phyloP scores from a whole-genome alignment of 2,888 invertebrate species.

The Luperina testacea region DNA sequence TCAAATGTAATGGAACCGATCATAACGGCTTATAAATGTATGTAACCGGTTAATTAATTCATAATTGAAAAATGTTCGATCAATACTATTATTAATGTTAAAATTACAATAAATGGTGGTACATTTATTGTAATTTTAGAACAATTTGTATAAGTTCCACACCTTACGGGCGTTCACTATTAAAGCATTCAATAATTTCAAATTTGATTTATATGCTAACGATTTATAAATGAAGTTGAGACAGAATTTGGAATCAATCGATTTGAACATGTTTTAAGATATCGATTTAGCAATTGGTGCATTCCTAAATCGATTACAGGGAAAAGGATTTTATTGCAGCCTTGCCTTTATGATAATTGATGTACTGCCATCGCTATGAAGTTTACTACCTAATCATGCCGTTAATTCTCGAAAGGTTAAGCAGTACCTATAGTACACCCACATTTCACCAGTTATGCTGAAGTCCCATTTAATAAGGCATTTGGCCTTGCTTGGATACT shows the following conservation, averaged over 20 bases:
- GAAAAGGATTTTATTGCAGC: constrained; percentile 25
- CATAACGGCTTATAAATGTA: constrained; percentile 44
- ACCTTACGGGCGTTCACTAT: constrained; percentile 57
- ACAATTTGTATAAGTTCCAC: constrained; percentile 59
- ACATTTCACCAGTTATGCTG: not conserved
- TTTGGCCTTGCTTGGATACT: not conserved
- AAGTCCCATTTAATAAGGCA: not conserved
- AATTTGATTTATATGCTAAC: constrained; percentile 57
- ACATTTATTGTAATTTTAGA: constrained; percentile 57
- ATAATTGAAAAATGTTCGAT: constrained; percentile 60
- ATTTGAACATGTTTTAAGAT: constrained; percentile 42
- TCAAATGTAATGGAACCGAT: constrained; percentile 49
- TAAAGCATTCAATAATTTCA: constrained; percentile 59
- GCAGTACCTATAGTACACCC: not conserved
- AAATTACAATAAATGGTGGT: not conserved
- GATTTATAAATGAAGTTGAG: constrained; percentile 52
- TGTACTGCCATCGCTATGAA: too few relatives aligned
- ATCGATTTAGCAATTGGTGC: constrained; percentile 46
- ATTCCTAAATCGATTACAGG: constrained; percentile 37
- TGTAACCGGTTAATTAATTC: constrained; percentile 38
- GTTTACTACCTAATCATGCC: not conserved
- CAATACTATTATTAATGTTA: constrained; percentile 54
- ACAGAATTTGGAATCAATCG: constrained; percentile 43
- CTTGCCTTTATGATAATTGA: not conserved
- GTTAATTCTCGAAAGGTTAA: not conserved